Percentiles rank a stretch among this genome's conserved stretches.
Evolutionary conservation across 2,888 invertebrate species (phyloP).

Genomic region (Perizoma affinitatum): DNA sequence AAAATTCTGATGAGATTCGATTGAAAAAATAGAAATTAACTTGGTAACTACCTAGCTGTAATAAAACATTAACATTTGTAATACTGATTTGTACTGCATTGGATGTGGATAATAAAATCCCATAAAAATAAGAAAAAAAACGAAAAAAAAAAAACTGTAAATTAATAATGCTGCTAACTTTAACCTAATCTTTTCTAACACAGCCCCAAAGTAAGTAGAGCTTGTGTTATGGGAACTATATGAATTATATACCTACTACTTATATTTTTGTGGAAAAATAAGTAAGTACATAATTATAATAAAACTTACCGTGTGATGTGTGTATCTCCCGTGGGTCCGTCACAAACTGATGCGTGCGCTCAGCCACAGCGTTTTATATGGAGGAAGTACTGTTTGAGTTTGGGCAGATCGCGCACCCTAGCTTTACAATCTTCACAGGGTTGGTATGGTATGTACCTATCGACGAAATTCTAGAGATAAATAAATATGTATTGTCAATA

Average conservation of each 20-base stretch:
- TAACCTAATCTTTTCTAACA: too few relatives aligned
- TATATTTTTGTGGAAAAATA: conserved; percentile 2
- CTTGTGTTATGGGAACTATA: too few relatives aligned
- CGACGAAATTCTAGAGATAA: conserved; percentile 24
- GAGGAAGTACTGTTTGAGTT: conserved; percentile 56
- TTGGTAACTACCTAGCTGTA: too few relatives aligned
- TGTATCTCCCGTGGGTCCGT: conserved; percentile 60
- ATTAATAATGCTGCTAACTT: too few relatives aligned
- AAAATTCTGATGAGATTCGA: too few relatives aligned
- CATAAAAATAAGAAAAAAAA: too few relatives aligned
- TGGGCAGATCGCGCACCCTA: conserved; percentile 52
- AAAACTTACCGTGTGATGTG: conserved; percentile 63
- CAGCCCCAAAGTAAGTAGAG: too few relatives aligned
- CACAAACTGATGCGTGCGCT: conserved; percentile 76
- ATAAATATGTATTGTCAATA: background rate
- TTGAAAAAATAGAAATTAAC: background rate
- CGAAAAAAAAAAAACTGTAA: too few relatives aligned
- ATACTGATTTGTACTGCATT: too few relatives aligned
- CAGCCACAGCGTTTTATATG: conserved; percentile 68
- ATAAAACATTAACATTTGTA: too few relatives aligned
- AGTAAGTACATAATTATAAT: conserved; percentile 6
- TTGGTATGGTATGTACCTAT: conserved; percentile 20
- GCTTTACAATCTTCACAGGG: conserved; percentile 35
- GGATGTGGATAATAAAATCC: too few relatives aligned
- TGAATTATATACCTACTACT: too few relatives aligned